Evolutionary conservation across 2,797 vertebrate species (phyloP), one percentile per base, ranked within the genome.

Genomic region (Lerista edwardsae): DNA sequence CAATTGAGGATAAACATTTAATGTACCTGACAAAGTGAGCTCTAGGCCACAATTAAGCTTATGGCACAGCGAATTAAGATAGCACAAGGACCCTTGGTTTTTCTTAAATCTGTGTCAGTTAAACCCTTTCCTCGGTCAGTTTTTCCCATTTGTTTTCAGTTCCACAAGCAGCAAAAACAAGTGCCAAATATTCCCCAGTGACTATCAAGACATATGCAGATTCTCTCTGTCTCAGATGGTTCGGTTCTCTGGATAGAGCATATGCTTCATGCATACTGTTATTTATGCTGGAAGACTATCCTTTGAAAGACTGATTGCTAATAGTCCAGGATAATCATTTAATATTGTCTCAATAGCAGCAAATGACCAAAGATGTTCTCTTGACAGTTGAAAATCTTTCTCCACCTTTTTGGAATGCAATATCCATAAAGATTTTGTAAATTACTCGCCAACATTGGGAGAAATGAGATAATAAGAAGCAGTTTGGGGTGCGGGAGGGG

Each of bases 121-220:
- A n/a, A 47, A 79, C 19, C 29, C 41, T 79, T 69, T 19, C 7
- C 51, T 80, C 19, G 61, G 10, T 36, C 21, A 59, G 6, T 17
- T 61, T 6, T 29, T 61, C 44, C 34, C 34, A 79, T 80, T 84
- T 87, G 92, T 84, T 69, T 80, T 90, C 89, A 83, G 82, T 80
- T 69, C 27, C 69, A 36, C n/a, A 87, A 36, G 57, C 25, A 80
- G 21, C 10, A 14, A 76, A 76, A 64, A 23, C 44, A 68, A 21
- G 15, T 39, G 36, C 15, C 10, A 72, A 59, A 57, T 39, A 69
- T 69, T 39, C 21, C 29, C 65, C 23, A 65, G 3, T 41, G 39
- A 62, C 2, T 6, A 77, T 64, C 17, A 62, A 62, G 23, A 39
- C 15, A 41, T 29, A 77, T 61, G 41, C 3, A 17, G 25, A 12